Percentiles rank a stretch among this genome's conserved stretches.
Evolutionary conservation across 2,888 invertebrate genomes (phyloP).

Genomic region (Galerucella pusilla): DNA sequence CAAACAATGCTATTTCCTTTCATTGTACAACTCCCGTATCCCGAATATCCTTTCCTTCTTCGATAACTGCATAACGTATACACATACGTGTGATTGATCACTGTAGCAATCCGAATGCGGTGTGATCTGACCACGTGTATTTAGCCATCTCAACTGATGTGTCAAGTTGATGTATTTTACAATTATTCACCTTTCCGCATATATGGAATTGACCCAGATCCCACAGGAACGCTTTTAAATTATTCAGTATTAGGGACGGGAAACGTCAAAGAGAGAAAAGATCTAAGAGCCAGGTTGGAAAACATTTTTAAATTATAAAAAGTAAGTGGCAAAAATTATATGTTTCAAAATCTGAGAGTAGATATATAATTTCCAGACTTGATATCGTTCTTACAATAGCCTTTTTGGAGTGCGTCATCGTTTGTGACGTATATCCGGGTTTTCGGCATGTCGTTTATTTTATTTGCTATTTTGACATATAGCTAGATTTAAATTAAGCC

Average conservation of each 20-base stretch:
- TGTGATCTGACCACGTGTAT: slow-evolving; percentile 23
- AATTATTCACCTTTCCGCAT: slow-evolving; percentile 3
- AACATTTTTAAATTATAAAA: background rate
- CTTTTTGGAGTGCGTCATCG: too few relatives aligned
- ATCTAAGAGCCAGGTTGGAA: background rate
- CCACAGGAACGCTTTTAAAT: background rate
- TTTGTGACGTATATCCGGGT: too few relatives aligned
- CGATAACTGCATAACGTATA: slow-evolving; percentile 46
- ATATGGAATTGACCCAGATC: slow-evolving; percentile 10
- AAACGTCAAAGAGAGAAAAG: background rate
- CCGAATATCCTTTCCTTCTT: slow-evolving; percentile 34
- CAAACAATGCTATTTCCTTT: slow-evolving; percentile 7
- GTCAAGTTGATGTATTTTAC: slow-evolving; percentile 12
- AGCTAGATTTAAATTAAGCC: too few relatives aligned
- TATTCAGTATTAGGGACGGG: background rate
- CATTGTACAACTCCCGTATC: slow-evolving; percentile 9
- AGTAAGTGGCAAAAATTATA: background rate
- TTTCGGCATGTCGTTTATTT: too few relatives aligned
- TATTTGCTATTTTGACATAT: too few relatives aligned
- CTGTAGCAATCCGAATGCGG: slow-evolving; percentile 38
- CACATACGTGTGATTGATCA: slow-evolving; percentile 47
- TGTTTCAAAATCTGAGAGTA: too few relatives aligned
- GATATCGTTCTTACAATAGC: too few relatives aligned
- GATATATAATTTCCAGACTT: too few relatives aligned
- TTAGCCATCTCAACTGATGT: slow-evolving; percentile 11